Conservation (phyloP, 2,888 invertebrate species). For the Halocaridina rubra region DNA sequence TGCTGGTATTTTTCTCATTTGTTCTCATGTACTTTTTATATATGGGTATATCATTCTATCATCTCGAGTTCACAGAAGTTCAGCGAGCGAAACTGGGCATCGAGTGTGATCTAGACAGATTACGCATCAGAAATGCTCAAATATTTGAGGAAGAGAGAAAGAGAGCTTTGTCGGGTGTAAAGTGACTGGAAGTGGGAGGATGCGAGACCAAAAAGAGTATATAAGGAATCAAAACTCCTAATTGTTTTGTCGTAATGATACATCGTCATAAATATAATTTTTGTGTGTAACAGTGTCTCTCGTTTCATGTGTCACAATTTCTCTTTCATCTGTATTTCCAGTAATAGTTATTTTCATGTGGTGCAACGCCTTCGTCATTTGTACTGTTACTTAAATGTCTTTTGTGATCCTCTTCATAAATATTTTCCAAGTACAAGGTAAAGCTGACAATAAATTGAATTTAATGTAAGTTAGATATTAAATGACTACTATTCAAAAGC, state of each 20-base stretch:
- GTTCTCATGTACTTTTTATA: conserved; percentile 32
- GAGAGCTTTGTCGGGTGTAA: conserved; percentile 28
- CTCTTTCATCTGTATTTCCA: no score
- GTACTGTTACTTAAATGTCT: no score
- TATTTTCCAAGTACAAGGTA: not conserved
- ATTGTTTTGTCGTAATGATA: no score
- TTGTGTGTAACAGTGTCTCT: no score
- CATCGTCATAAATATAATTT: no score
- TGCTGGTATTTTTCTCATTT: conserved; percentile 10
- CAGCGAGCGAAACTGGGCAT: conserved; percentile 44
- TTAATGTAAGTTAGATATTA: no score
- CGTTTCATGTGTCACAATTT: no score
- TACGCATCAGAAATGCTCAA: conserved; percentile 52
- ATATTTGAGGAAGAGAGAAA: conserved; percentile 49
- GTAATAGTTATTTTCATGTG: not conserved
- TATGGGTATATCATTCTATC: conserved; percentile 45
- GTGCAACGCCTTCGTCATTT: no score
- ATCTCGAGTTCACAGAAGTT: conserved; percentile 44
- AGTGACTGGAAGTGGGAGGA: conserved; percentile 11
- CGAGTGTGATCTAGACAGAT: conserved; percentile 47
- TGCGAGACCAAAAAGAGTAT: not conserved
- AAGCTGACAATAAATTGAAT: not conserved
- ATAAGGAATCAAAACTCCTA: no score
- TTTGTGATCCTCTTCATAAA: not conserved
- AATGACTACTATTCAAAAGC: no score